Evolutionary conservation across 2,113 vertebrate genomes (phyloP).

Genomic region (Vulpes vulpes): DNA sequence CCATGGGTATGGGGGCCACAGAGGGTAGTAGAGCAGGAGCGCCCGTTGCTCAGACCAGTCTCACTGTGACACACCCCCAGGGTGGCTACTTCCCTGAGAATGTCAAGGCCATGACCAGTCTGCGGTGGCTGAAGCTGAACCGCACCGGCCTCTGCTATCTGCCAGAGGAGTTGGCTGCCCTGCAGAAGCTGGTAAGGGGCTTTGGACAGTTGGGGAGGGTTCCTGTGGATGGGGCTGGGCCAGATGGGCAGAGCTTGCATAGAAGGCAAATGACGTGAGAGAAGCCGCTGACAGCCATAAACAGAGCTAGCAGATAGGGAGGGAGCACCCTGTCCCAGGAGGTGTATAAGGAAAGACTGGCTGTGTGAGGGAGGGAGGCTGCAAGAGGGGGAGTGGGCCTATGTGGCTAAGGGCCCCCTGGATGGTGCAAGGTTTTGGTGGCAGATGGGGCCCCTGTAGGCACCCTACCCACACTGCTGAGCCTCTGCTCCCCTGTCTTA

Average conservation of each 20-base stretch:
- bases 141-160: constrained; percentile 97
- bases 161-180: constrained; percentile 96
- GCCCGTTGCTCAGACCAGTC: neutral
- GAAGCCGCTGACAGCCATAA: neutral
- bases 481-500: neutral
- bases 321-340: neutral
- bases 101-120: constrained; percentile 97
- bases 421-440: neutral
- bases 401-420: neutral
- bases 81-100: constrained; percentile 98
- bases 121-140: constrained; percentile 99
- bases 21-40: neutral
- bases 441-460: neutral
- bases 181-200: constrained; percentile 96
- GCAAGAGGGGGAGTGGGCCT: neutral
- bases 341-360: neutral
- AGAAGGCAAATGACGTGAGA: neutral
- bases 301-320: neutral
- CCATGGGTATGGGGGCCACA: neutral
- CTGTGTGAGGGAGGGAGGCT: neutral
- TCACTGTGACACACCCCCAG: constrained; percentile 78
- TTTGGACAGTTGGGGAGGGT: neutral
- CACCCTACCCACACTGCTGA: neutral
- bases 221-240: neutral
- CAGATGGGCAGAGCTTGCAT: neutral